Evolutionary conservation across 2,888 invertebrate species (phyloP), one percentile per base, ranked within the genome.

Genomic region (Oxyscelio sp.): DNA sequence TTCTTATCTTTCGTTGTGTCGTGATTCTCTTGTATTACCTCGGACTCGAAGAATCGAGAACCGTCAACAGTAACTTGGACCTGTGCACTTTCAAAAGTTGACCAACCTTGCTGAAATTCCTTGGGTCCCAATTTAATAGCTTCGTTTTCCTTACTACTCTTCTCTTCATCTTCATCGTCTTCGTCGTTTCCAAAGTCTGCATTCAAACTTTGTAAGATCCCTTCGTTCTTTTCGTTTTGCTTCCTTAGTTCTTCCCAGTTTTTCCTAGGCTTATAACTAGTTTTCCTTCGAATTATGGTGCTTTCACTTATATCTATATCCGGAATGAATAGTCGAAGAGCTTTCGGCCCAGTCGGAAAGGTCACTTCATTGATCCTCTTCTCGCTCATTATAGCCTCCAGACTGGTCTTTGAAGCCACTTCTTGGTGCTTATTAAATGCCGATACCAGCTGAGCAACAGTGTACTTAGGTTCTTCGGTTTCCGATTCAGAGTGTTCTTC

Each of bases 341-440:
- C 95, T 83, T 94, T 95, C 0, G 95, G 94, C 0, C 95, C 95
- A 0, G 94, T 95, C 0, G 95, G 95, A 40, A 95, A 95, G 1
- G 89, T 92, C 3, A 91, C 90, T 54, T 93, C 93, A 85, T 91
- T 92, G 13, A 93, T 89, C 31, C 91, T 86, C 50, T 91, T 92
- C 77, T 94, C 93, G 24, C 88, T 92, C 94, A 94, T 94, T n/a
- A 94, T 94, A 17, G 94, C 93, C 73, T 94, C 94, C 21, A 95
- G 88, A 19, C 94, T 94, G 9, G 93, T 92, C 79, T 93, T 93
- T 34, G 94, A 94, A 1, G 95, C 94, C 0, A 95, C 93, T 83
- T 95, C 95, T 85, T 95, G 95, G 75, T 95, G 95, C 40, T 93
- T 94, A 86, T 95, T 95, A 86, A 95, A 95, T 5, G 95, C 95